These are phyloP conservation scores for Limanda limanda DNA, from an alignment of 2,113 vertebrate genomes.

Conservation along the genomic window DNA sequence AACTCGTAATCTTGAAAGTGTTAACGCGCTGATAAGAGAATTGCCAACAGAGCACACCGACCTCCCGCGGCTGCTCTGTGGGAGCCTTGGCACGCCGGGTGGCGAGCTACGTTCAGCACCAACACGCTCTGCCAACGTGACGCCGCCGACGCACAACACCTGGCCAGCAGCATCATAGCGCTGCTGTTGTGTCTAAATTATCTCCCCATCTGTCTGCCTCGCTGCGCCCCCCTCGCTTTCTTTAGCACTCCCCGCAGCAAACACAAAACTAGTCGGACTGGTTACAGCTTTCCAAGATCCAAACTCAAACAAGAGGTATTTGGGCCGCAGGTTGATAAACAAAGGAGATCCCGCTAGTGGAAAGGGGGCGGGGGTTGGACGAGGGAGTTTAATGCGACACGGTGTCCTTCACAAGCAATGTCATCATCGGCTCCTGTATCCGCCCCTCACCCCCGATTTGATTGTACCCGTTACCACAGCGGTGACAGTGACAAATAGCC, in stretches of 20 bases:
- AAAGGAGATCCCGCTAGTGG: constrained; percentile 2
- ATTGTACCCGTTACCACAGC: constrained; percentile 70
- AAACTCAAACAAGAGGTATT: constrained; percentile 47
- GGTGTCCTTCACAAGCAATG: constrained; percentile 59
- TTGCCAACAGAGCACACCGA: constrained; percentile 30
- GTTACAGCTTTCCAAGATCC: constrained; percentile 44
- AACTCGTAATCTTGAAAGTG: constrained; percentile 48
- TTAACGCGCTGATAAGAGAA: constrained; percentile 55
- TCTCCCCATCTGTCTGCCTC: constrained; percentile 27
- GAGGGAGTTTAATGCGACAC: constrained; percentile 19
- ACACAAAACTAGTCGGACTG: constrained; percentile 71
- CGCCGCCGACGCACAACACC: constrained; percentile 34
- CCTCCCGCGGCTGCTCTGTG: constrained; percentile 34
- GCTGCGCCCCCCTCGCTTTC: not conserved
- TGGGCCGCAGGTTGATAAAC: constrained; percentile 28
- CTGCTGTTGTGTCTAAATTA: constrained; percentile 27
- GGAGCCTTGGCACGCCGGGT: constrained; percentile 19
- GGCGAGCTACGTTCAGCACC: not conserved
- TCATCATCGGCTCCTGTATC: constrained; percentile 28
- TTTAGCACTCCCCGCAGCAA: not conserved
- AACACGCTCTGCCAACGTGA: constrained; percentile 9
- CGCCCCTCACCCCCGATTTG: not conserved
- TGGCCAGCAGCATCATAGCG: constrained; percentile 3
- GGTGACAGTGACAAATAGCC: constrained; percentile 70
- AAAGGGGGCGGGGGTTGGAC: not conserved